A percentile compares a stretch with the other conserved stretches of the same genome.
Evolutionary conservation across 2,797 vertebrate genomes (phyloP).

Genomic region (Mareca strepera): DNA sequence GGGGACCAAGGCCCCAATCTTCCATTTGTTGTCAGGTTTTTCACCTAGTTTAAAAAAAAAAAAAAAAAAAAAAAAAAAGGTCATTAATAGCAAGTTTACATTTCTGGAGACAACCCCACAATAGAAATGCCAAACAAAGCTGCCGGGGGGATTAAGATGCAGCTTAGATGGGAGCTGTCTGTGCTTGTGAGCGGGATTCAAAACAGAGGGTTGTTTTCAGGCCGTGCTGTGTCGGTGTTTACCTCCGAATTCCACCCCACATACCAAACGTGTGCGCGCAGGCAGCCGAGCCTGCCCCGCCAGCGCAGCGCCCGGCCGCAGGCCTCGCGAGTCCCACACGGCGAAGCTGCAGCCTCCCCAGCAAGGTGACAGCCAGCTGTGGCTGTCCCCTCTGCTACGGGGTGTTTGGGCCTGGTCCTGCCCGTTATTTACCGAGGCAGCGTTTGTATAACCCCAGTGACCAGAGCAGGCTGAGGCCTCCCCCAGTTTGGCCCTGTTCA

Average conservation of each 20-base stretch:
- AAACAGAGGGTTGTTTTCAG: constrained; percentile 43
- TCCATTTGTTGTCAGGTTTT: constrained; percentile 91
- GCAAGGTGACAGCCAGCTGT: background rate
- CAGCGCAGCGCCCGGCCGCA: background rate
- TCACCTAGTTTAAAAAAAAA: constrained; percentile 80
- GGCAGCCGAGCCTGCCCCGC: background rate
- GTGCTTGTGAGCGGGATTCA: constrained; percentile 14
- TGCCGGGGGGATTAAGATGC: background rate
- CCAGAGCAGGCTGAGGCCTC: background rate
- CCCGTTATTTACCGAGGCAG: background rate
- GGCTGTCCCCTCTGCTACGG: background rate
- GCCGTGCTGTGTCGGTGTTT: constrained; percentile 44
- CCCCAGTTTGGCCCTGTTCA: background rate
- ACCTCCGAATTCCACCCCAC: constrained; percentile 10
- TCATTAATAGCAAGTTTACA: constrained; percentile 40
- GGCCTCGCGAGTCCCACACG: background rate
- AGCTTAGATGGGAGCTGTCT: constrained; percentile 39
- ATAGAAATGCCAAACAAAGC: constrained; percentile 39
- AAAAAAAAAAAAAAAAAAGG: constrained; percentile 20
- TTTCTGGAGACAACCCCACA: constrained; percentile 34
- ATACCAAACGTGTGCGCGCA: constrained; percentile 38
- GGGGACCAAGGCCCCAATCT: constrained; percentile 89
- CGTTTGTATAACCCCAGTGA: background rate
- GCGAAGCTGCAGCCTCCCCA: background rate
- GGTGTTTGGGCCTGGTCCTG: background rate